A percentile compares a stretch with the other conserved stretches of the same genome.
Evolutionary conservation across 2,113 vertebrate genomes (phyloP).

Genomic region (Sander lucioperca): DNA sequence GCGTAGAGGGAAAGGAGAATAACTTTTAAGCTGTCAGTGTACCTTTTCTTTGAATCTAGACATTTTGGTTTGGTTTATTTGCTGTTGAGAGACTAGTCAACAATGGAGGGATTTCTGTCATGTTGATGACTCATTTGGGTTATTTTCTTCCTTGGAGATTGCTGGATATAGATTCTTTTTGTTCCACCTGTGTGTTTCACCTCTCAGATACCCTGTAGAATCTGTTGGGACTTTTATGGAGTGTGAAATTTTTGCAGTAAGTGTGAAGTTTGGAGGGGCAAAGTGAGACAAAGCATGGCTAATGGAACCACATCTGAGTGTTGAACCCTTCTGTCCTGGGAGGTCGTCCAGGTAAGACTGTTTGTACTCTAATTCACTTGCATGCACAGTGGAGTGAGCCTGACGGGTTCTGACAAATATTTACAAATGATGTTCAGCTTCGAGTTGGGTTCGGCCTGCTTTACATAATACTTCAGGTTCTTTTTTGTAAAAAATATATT

Average conservation of each 20-base stretch:
- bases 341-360: conserved; percentile 75
- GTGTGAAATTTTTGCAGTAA: conserved; percentile 60
- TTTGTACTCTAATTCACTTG: background rate
- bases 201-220: conserved; percentile 24
- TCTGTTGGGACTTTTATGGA: conserved; percentile 57
- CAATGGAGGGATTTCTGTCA: conserved; percentile 18
- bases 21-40: conserved; percentile 52
- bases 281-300: conserved; percentile 57
- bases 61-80: conserved; percentile 25
- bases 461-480: no score
- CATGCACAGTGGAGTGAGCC: background rate
- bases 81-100: conserved; percentile 7
- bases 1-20: conserved; percentile 7
- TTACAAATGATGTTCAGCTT: no score
- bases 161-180: conserved; percentile 33
- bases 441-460: no score
- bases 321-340: conserved; percentile 53
- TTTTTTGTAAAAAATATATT: no score
- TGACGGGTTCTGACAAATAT: no score
- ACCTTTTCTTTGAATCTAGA: conserved; percentile 28
- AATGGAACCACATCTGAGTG: conserved; percentile 57
- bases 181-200: conserved; percentile 43
- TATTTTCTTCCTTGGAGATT: conserved; percentile 14
- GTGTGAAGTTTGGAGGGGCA: conserved; percentile 69
- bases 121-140: conserved; percentile 46